Percentiles rank a stretch among this genome's conserved stretches.
Conservation (phyloP, 2,113 vertebrate species). For the Leptodactylus fuscus region DNA sequence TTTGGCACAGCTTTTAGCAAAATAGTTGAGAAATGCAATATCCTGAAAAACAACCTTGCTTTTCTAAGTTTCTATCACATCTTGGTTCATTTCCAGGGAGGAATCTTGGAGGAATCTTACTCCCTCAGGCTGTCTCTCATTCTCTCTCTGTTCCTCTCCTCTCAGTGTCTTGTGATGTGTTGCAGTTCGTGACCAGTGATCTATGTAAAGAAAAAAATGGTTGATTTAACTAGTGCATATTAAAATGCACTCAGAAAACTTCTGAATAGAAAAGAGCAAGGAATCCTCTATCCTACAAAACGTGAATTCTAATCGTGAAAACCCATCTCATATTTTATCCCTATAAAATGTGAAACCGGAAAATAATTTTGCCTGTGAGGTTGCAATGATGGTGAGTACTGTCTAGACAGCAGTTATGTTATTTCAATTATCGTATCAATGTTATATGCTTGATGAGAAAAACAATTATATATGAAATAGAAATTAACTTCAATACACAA, state of each 20-base stretch:
- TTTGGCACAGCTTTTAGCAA: slow-evolving; percentile 50
- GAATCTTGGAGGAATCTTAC: slow-evolving; percentile 51
- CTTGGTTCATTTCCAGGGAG: slow-evolving; percentile 58
- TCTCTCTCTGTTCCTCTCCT: slow-evolving; percentile 24
- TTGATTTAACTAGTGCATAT: slow-evolving; percentile 26
- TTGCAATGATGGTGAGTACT: neutral
- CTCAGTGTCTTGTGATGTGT: slow-evolving; percentile 43
- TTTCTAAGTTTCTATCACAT: slow-evolving; percentile 58
- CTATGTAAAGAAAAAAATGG: slow-evolving; percentile 32
- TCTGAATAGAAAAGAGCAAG: neutral
- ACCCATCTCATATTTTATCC: neutral
- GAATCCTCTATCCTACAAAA: neutral
- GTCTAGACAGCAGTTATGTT: slow-evolving; percentile 50
- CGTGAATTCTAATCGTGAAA: neutral
- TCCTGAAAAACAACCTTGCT: slow-evolving; percentile 56
- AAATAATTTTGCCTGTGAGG: slow-evolving; percentile 21
- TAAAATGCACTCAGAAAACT: slow-evolving; percentile 18
- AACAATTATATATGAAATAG: slow-evolving; percentile 26
- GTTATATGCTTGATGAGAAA: slow-evolving; percentile 20
- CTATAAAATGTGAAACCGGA: slow-evolving; percentile 24
- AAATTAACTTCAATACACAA: neutral
- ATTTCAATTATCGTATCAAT: slow-evolving; percentile 52
- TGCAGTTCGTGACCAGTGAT: slow-evolving; percentile 53
- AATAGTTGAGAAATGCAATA: slow-evolving; percentile 54
- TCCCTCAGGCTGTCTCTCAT: slow-evolving; percentile 45